phyloP scores from a whole-genome alignment of 2,113 vertebrate genomes.

The Scalopus aquaticus region DNA sequence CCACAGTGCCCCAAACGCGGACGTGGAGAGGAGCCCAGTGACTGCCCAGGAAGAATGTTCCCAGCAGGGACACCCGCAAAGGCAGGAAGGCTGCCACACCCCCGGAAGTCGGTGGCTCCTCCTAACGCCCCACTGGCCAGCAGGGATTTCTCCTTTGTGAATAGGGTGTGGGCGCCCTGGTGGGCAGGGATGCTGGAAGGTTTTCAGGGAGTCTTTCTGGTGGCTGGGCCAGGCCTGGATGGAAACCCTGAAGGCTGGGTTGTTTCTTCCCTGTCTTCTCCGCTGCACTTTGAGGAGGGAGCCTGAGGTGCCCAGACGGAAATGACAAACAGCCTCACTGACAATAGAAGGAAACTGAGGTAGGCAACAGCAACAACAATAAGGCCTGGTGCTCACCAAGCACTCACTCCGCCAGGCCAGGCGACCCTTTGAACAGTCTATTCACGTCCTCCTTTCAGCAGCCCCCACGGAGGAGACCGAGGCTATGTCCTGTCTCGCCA shows the following conservation, averaged over 20 bases:
- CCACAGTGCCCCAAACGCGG: background rate
- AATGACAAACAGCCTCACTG: background rate
- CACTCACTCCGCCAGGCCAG: background rate
- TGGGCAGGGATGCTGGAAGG: background rate
- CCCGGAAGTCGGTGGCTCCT: background rate
- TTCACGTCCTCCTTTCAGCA: background rate
- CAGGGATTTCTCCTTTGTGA: background rate
- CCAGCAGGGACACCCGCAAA: slow-evolving; percentile 18
- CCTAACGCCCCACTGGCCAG: background rate
- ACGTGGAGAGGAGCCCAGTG: background rate
- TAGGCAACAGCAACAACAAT: background rate
- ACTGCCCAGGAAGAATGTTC: background rate
- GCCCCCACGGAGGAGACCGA: background rate
- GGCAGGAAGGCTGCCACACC: slow-evolving; percentile 53
- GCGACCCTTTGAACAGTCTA: fast-evolving
- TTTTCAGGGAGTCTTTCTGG: background rate
- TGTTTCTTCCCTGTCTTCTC: background rate
- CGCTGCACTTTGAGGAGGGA: background rate
- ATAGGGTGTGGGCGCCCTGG: background rate
- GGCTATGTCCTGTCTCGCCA: fast-evolving
- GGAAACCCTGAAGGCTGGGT: background rate
- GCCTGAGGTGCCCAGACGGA: background rate
- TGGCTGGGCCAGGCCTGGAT: background rate
- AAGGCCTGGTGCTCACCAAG: background rate
- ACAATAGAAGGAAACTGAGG: slow-evolving; percentile 62